A percentile compares a stretch with the other conserved stretches of the same genome.
phyloP scores from a whole-genome alignment of 2,797 vertebrate species.

The Thaleichthys pacificus region DNA sequence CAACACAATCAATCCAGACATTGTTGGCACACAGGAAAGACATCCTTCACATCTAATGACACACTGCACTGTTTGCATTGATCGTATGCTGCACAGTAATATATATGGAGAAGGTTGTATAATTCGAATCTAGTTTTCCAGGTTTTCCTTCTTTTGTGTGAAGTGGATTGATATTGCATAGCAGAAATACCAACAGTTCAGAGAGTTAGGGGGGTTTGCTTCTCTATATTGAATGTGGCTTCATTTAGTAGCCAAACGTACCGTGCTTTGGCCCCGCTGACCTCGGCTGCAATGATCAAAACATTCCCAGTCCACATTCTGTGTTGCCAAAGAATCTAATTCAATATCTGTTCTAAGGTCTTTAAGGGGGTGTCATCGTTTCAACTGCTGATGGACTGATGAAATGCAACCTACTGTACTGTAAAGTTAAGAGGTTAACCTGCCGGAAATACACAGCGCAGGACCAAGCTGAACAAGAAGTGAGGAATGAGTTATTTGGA shows the following conservation, averaged over 20 bases:
- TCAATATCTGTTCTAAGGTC: background rate
- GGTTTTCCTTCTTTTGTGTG: constrained; percentile 44
- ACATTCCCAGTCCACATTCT: constrained; percentile 5
- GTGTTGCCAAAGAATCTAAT: constrained; percentile 24
- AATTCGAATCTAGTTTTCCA: constrained; percentile 42
- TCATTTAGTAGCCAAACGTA: background rate
- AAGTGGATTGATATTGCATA: constrained; percentile 76
- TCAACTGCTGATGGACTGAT: background rate
- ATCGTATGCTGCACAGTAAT: constrained; percentile 61
- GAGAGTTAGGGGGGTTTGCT: constrained; percentile 27
- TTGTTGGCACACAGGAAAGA: constrained; percentile 24
- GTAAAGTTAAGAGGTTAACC: constrained; percentile 24
- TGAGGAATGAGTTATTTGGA: constrained; percentile 49
- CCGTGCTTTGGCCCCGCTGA: background rate
- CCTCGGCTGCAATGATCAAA: background rate
- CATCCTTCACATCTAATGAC: constrained; percentile 12
- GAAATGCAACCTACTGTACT: constrained; percentile 5
- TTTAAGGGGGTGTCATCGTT: background rate
- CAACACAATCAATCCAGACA: constrained; percentile 18
- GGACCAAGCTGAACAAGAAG: constrained; percentile 48
- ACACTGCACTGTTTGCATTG: constrained; percentile 1
- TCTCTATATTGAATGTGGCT: constrained; percentile 19
- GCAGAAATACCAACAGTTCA: constrained; percentile 72
- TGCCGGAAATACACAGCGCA: constrained; percentile 12
- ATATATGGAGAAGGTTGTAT: constrained; percentile 44